A percentile compares a stretch with the other conserved stretches of the same genome.
Conservation (phyloP, 2,888 invertebrate genomes). For the Agrochola macilenta region DNA sequence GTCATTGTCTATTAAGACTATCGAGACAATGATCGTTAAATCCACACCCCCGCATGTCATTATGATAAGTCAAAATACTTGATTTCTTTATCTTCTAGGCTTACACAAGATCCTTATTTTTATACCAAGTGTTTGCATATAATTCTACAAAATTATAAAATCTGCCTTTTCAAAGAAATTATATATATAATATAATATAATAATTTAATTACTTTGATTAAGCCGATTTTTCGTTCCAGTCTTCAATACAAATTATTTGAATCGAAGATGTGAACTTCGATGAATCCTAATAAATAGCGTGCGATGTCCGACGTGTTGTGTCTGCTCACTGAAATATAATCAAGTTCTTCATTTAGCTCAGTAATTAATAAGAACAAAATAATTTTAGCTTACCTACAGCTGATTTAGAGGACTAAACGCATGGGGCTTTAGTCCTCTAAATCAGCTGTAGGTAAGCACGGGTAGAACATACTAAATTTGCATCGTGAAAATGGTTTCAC, state of each 20-base stretch:
- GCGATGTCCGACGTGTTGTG: not conserved
- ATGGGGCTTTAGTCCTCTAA: too few relatives aligned
- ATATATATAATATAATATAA: too few relatives aligned
- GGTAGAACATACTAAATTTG: too few relatives aligned
- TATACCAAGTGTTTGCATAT: not conserved
- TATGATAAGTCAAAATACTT: too few relatives aligned
- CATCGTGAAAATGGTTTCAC: too few relatives aligned
- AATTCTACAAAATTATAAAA: not conserved
- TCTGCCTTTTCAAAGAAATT: not conserved
- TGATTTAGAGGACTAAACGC: not conserved
- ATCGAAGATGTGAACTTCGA: not conserved
- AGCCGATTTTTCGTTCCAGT: too few relatives aligned
- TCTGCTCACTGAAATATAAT: constrained; percentile 4
- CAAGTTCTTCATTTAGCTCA: not conserved
- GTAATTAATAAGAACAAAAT: not conserved
- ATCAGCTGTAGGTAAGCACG: too few relatives aligned
- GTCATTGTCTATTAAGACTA: not conserved
- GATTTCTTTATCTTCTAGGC: not conserved
- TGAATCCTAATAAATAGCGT: not conserved
- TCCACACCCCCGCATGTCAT: too few relatives aligned
- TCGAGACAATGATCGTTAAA: not conserved
- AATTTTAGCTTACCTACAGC: not conserved
- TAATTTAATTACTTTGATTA: not conserved
- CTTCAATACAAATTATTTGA: not conserved
- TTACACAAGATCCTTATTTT: not conserved